Percentiles rank a stretch among this genome's conserved stretches.
Conservation (phyloP, 2,888 invertebrate species). For the Drosophila ustulata region DNA sequence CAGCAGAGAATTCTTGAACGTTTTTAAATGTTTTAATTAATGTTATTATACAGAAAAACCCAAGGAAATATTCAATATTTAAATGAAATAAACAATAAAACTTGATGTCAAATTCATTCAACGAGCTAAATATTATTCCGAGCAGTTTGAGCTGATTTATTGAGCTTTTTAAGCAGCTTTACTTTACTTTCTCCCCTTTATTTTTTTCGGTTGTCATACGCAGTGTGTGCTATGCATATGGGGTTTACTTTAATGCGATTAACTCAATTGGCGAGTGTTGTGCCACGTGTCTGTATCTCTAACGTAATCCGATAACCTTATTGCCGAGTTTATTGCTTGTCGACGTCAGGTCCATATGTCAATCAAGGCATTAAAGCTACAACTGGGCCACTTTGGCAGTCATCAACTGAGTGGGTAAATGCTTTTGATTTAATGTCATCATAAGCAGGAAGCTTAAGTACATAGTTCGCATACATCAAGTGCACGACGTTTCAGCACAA, state of each 20-base stretch:
- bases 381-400: background rate
- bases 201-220: background rate
- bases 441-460: background rate
- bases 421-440: background rate
- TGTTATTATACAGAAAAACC: conserved; percentile 57
- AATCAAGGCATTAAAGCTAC: conserved; percentile 53
- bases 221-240: conserved; percentile 21
- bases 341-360: conserved; percentile 51
- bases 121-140: conserved; percentile 1
- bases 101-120: conserved; percentile 66
- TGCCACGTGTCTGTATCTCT: conserved; percentile 8
- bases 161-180: background rate
- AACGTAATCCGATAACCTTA: conserved; percentile 61
- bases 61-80: conserved; percentile 59
- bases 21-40: conserved; percentile 75
- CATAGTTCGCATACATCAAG: conserved; percentile 4
- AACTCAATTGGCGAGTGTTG: conserved; percentile 57
- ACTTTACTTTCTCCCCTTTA: background rate
- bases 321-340: conserved; percentile 50
- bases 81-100: conserved; percentile 63
- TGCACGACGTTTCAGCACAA: too few species aligned
- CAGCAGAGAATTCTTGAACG: conserved; percentile 43
- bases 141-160: conserved; percentile 15
- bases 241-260: conserved; percentile 65
- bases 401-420: conserved; percentile 3